These are phyloP conservation scores for Spongia lamella DNA, from an alignment of 37 sponge, comb jelly and placozoan species.

Conservation along the genomic window DNA sequence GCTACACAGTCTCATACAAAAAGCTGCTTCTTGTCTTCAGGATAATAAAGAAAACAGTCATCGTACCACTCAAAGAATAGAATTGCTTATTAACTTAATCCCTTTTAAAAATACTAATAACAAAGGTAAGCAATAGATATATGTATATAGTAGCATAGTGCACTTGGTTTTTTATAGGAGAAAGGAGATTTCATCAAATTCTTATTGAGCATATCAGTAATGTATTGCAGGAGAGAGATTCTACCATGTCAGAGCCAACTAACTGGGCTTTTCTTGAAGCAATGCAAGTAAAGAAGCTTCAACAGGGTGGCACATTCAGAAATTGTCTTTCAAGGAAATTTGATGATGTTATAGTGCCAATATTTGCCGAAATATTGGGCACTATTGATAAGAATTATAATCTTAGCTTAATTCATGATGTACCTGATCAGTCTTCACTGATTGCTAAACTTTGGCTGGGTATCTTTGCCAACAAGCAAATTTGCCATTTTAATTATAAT, in stretches of 20 bases:
- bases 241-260: not conserved
- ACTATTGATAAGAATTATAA: conserved; percentile 36
- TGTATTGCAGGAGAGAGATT: too few relatives aligned
- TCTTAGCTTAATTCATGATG: conserved; percentile 13
- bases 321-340: conserved; percentile 19
- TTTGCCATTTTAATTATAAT: not conserved
- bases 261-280: conserved; percentile 39
- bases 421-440: not conserved
- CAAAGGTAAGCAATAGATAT: conserved; percentile 16
- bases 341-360: conserved; percentile 25
- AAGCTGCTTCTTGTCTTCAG: conserved; percentile 45
- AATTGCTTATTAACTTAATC: conserved; percentile 25
- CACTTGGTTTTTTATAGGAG: too few relatives aligned
- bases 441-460: not conserved
- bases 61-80: conserved; percentile 28
- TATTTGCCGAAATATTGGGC: conserved; percentile 29
- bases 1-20: conserved; percentile 19
- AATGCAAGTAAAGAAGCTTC: conserved; percentile 17
- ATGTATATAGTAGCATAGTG: too few relatives aligned
- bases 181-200: too few relatives aligned
- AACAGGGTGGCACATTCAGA: conserved; percentile 43
- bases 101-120: conserved; percentile 12
- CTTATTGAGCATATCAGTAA: too few relatives aligned
- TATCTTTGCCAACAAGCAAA: not conserved
- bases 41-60: conserved; percentile 23